phyloP scores from a whole-genome alignment of 2,888 invertebrate species.

The Allolobophora icterica region DNA sequence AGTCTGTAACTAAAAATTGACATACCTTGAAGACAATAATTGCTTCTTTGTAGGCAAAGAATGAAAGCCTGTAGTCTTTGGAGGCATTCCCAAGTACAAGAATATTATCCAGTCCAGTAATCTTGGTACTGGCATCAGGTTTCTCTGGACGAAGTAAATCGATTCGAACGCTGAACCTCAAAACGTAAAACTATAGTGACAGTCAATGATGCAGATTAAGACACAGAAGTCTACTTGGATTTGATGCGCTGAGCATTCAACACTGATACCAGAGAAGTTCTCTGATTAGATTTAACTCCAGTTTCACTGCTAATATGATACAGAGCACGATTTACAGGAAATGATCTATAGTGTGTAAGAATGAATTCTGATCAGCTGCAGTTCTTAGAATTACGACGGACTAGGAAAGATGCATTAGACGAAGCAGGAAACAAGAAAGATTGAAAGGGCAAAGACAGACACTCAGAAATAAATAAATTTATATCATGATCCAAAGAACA shows the following conservation, averaged over 20 bases:
- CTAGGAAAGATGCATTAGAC: neutral
- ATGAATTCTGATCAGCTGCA: neutral
- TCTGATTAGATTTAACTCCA: neutral
- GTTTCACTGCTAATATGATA: neutral
- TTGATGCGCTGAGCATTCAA: neutral
- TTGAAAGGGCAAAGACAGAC: neutral
- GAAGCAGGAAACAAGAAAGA: neutral
- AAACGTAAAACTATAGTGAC: neutral
- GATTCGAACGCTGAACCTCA: neutral
- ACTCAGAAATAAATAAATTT: neutral
- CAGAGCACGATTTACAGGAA: neutral
- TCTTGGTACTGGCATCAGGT: slow-evolving; percentile 54
- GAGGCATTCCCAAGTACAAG: slow-evolving; percentile 64
- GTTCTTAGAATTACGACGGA: no score
- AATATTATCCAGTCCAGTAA: slow-evolving; percentile 64
- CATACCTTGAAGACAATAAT: slow-evolving; percentile 59
- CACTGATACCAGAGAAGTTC: neutral
- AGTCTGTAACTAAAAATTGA: neutral
- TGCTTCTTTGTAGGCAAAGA: slow-evolving; percentile 64
- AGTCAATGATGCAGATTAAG: neutral
- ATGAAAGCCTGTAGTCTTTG: slow-evolving; percentile 63
- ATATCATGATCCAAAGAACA: neutral
- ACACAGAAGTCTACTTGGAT: neutral
- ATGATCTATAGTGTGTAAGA: neutral
- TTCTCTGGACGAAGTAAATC: slow-evolving; percentile 12